Evolutionary conservation across 2,888 invertebrate species (phyloP).

Genomic region (Polymixis lichenea): DNA sequence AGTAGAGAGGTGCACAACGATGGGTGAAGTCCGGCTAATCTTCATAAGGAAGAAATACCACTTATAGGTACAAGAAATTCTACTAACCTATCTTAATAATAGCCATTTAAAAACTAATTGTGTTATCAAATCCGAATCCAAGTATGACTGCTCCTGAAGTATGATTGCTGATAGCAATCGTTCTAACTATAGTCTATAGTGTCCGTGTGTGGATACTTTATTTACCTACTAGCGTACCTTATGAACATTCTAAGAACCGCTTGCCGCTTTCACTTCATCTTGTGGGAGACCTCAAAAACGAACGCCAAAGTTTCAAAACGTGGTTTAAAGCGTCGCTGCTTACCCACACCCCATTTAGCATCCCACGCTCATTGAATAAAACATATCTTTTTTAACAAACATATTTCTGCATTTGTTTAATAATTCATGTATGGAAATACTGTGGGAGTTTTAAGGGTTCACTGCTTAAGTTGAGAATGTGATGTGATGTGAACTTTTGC

Average conservation of each 20-base stretch:
- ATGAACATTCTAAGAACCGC: background rate
- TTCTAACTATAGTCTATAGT: too few relatives aligned
- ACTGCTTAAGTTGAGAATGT: background rate
- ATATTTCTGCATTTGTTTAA: constrained; percentile 71
- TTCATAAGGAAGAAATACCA: too few relatives aligned
- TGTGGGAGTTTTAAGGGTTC: constrained; percentile 2
- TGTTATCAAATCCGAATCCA: too few relatives aligned
- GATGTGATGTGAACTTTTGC: background rate
- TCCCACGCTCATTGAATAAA: constrained; percentile 73
- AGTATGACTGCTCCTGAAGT: too few relatives aligned
- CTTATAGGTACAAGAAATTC: too few relatives aligned
- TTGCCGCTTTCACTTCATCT: too few relatives aligned
- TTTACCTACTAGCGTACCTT: background rate
- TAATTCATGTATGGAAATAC: constrained; percentile 77
- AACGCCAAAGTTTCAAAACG: constrained; percentile 11
- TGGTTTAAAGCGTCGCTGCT: constrained; percentile 2
- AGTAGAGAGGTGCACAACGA: background rate
- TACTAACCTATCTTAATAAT: too few relatives aligned
- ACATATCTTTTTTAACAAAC: constrained; percentile 70
- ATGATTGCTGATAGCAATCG: too few relatives aligned
- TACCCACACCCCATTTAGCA: constrained; percentile 24
- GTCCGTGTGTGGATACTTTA: background rate
- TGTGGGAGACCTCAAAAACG: constrained; percentile 13
- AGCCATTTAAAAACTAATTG: too few relatives aligned
- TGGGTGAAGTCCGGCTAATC: too few relatives aligned